Conservation (phyloP, 2,113 vertebrate genomes). For the Rhea americana region DNA sequence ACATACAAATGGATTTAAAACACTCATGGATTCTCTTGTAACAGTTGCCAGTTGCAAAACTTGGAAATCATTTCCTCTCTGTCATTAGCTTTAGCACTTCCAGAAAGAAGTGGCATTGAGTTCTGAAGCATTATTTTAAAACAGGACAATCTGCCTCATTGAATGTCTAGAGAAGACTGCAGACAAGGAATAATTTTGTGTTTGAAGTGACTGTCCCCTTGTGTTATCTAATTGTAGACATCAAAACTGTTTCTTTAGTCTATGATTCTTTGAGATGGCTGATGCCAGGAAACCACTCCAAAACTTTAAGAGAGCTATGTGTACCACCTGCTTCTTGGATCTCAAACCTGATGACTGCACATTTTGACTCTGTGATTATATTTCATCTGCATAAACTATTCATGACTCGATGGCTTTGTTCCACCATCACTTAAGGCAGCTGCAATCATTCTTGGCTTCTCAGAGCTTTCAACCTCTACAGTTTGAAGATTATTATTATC, state of each 20-base stretch:
- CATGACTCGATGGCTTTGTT: conserved; percentile 30
- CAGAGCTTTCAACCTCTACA: conserved; percentile 36
- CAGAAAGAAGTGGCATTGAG: background rate
- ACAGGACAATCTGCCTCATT: background rate
- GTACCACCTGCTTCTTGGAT: conserved; percentile 64
- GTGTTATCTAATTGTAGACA: background rate
- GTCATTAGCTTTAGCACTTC: background rate
- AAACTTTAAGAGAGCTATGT: conserved; percentile 22
- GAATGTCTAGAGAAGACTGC: background rate
- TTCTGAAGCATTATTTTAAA: conserved; percentile 25
- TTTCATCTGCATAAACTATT: conserved; percentile 44
- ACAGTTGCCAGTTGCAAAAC: conserved; percentile 28
- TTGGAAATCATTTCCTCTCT: conserved; percentile 16
- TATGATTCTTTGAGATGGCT: conserved; percentile 11
- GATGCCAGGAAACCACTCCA: conserved; percentile 38
- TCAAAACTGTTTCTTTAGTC: conserved; percentile 9
- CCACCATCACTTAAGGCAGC: conserved; percentile 51
- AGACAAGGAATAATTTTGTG: background rate
- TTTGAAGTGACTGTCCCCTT: background rate
- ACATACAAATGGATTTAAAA: conserved; percentile 37
- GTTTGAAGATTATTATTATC: conserved; percentile 44
- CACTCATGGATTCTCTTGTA: background rate
- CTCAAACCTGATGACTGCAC: conserved; percentile 36
- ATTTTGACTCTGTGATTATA: conserved; percentile 50
- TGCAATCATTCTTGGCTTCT: conserved; percentile 45